Percentiles rank a stretch among this genome's conserved stretches.
Conservation (phyloP, 2,797 vertebrate species). For the Poeciliopsis infans region DNA sequence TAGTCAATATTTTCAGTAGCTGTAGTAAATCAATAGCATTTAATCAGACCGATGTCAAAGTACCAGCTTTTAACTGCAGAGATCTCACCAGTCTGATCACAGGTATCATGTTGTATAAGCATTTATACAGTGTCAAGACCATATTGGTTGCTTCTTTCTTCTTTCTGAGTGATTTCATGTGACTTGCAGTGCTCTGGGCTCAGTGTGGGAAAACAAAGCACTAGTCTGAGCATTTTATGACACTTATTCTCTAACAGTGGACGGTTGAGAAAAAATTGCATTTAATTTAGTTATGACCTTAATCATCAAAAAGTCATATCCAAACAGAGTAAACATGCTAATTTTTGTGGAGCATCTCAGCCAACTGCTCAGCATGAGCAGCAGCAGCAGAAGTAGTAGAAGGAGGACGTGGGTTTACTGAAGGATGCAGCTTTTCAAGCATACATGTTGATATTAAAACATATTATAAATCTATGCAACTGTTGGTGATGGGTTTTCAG, state of each 20-base stretch:
- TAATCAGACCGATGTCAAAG: neutral
- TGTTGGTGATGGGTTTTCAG: neutral
- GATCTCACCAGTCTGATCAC: neutral
- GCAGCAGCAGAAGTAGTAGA: neutral
- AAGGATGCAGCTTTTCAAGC: neutral
- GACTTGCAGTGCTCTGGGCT: neutral
- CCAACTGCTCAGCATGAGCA: neutral
- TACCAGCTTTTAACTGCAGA: neutral
- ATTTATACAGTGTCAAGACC: neutral
- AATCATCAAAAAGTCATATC: neutral
- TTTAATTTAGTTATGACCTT: neutral
- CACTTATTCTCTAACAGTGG: neutral
- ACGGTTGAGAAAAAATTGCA: neutral
- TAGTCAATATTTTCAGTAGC: neutral
- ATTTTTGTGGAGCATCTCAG: neutral
- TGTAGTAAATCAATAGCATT: neutral
- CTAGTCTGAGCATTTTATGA: neutral
- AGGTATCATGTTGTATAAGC: neutral
- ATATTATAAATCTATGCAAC: neutral
- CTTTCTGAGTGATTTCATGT: neutral
- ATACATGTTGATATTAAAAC: too few species aligned
- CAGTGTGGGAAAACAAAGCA: neutral
- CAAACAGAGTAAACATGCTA: neutral
- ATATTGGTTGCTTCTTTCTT: neutral
- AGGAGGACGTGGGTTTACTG: neutral